Evolutionary conservation across 2,888 invertebrate genomes (phyloP).

Genomic region (Oscheius myriophilus): DNA sequence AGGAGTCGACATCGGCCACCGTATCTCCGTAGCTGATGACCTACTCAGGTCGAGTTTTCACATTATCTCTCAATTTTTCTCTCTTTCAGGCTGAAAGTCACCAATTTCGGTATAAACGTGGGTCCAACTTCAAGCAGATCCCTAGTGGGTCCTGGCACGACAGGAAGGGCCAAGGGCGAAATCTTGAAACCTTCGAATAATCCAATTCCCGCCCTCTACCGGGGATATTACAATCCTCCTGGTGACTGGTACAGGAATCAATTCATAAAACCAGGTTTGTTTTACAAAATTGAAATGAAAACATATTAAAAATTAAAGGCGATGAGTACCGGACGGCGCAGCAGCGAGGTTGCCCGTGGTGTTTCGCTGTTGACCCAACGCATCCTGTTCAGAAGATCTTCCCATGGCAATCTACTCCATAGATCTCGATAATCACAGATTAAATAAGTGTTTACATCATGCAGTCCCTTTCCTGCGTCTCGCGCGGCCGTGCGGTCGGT

Average conservation of each 20-base stretch:
- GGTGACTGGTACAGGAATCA: conserved; percentile 52
- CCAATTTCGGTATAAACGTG: conserved; percentile 44
- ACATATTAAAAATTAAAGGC: conserved; percentile 34
- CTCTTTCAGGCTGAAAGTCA: conserved; percentile 22
- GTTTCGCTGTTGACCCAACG: conserved; percentile 50
- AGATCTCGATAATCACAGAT: no score
- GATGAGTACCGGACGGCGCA: conserved; percentile 55
- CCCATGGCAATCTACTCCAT: conserved; percentile 1
- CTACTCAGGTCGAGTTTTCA: conserved; percentile 36
- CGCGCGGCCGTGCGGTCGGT: no score
- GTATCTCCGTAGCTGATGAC: conserved; percentile 53
- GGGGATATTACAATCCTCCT: conserved; percentile 41
- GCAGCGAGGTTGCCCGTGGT: conserved; percentile 61
- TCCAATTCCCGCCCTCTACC: conserved; percentile 43
- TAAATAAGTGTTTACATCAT: no score
- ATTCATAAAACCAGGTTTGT: conserved; percentile 39
- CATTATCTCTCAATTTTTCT: not conserved
- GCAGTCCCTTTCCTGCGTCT: no score
- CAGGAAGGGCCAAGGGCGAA: conserved; percentile 42
- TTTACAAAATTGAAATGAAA: no score
- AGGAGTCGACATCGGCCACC: conserved; percentile 56
- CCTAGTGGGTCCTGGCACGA: conserved; percentile 46
- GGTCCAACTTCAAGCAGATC: conserved; percentile 39
- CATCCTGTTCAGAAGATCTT: conserved; percentile 38
- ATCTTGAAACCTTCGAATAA: conserved; percentile 29